phyloP scores from a whole-genome alignment of 2,113 vertebrate genomes.

The Pseudorectes ferrugineus region DNA sequence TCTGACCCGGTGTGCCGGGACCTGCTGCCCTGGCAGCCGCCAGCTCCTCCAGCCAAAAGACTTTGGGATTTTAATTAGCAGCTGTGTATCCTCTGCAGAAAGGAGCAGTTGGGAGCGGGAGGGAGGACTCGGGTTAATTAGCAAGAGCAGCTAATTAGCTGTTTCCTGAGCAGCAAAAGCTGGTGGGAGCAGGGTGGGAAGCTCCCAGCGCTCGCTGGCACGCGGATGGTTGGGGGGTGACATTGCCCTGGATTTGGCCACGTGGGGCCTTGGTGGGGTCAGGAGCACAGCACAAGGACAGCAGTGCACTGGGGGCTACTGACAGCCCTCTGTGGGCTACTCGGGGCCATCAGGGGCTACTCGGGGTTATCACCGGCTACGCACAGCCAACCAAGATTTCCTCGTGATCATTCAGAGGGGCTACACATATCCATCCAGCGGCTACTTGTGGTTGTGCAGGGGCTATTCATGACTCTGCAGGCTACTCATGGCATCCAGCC shows the following conservation, averaged over 20 bases:
- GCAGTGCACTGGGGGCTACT: background rate
- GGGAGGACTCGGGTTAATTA: conserved; percentile 36
- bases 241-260: background rate
- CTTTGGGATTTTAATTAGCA: conserved; percentile 35
- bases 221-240: background rate
- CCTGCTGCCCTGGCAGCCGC: background rate
- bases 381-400: background rate
- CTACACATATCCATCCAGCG: background rate
- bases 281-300: background rate
- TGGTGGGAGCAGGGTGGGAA: background rate
- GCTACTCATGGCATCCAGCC: background rate
- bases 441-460: background rate
- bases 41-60: background rate
- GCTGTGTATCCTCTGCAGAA: background rate
- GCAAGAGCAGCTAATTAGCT: conserved; percentile 37
- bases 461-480: background rate
- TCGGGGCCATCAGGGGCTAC: background rate
- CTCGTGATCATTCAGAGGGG: accelerated
- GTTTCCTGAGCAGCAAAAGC: conserved; percentile 34
- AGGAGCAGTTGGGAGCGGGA: conserved; percentile 6
- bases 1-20: background rate
- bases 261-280: accelerated
- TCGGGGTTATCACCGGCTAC: background rate
- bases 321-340: background rate
- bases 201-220: background rate